Base-by-base conservation (phyloP, 2,113 vertebrate species). In the Delphinus delphis region DNA sequence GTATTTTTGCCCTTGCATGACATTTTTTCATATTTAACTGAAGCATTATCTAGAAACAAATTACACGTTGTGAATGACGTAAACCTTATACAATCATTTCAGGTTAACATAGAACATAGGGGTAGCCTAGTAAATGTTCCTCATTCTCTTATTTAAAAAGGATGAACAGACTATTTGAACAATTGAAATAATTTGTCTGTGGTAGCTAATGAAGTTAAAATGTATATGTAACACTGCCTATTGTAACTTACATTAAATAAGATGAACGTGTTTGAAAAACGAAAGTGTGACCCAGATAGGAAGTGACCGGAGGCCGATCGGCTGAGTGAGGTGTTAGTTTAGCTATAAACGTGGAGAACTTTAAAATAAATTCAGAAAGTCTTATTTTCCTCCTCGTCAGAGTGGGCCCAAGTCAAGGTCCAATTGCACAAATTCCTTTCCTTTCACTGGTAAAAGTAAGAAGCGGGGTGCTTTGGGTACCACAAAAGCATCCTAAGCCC, bases 371-470 rank as follows among this genome's bases (percentile, higher is more conserved):
- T 25, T 33, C 28, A 2, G 1, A 21, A 9, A 21, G 15, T 20
- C 4, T 10, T 6, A 21, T 21, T 11, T 77, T 5, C 62, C 33
- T 31, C 53, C 79, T 62, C 18, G 0, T 13, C 9, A 31, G 5
- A 47, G 5, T 0, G 15, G 23, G 0, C 21, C 7, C 15, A 3
- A 2, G 25, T 20, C 36, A 0, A 1, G 4, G 11, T 47, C 12
- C 15, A 5, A 5, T 17, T 17, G 33, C 7, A 18, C 20, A 0
- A 6, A 2, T 15, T 8, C 12, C 38, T 21, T 31, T 1, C 1
- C 3, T 3, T 31, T 36, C 28, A 0, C 0, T 15, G 31, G 15
- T 20, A 11, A 38, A 17, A 12, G 3, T 6, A 6, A 77, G 55
- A 70, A 20, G 3, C 0, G 1, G 0, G 3, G 1, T 3, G 25